Evolutionary conservation across 35 echinoderm and acorn worm species (phyloP).

Genomic region (Apostichopus parvimensis): DNA sequence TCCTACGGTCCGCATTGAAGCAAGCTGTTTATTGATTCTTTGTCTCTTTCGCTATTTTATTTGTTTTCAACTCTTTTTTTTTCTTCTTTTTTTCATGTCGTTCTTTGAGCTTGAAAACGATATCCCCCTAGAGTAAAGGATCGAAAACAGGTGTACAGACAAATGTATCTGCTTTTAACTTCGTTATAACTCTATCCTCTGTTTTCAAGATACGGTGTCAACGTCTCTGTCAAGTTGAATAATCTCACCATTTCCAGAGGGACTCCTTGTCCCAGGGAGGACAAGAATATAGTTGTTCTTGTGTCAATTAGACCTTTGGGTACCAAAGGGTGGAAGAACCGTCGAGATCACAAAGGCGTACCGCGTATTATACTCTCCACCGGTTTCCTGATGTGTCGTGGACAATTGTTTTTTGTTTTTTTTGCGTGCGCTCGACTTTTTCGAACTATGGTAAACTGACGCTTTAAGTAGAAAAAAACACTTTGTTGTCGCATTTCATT

Average conservation of each 20-base stretch:
- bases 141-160: constrained; percentile 7
- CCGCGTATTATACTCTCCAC: too few species aligned
- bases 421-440: too few species aligned
- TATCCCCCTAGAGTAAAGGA: not conserved
- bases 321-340: not conserved
- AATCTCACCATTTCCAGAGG: not conserved
- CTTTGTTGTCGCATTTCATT: too few species aligned
- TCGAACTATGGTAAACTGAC: too few species aligned
- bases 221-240: not conserved
- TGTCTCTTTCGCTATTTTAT: too few species aligned
- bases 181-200: constrained; percentile 1
- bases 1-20: too few species aligned
- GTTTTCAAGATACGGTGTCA: not conserved
- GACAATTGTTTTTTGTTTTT: too few species aligned
- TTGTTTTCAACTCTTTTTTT: too few species aligned
- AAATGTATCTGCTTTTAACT: constrained; percentile 4
- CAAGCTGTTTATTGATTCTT: too few species aligned
- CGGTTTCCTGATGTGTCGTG: too few species aligned
- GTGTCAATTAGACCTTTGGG: not conserved
- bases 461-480: too few species aligned
- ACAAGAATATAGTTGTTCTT: not conserved
- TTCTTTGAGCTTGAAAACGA: not conserved
- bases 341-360: not conserved
- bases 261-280: not conserved
- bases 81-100: too few species aligned